These are phyloP conservation scores for Myzus persicae DNA, from an alignment of 1,140 invertebrate genomes.

Conservation along the genomic window DNA sequence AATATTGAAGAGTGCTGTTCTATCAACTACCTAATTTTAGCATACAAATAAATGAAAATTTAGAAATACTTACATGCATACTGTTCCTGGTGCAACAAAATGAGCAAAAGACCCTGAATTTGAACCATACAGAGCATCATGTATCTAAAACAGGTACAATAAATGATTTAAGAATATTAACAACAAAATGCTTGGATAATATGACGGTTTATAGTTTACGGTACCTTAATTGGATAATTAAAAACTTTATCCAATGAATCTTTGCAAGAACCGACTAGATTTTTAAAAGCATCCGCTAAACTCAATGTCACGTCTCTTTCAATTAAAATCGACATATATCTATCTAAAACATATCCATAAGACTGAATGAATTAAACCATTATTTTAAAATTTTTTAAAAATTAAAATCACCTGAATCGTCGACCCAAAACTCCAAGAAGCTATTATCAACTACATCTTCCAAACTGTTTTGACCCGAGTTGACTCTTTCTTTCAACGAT, in stretches of 20 bases:
- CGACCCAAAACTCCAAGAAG: constrained; percentile 59
- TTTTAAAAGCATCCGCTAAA: constrained; percentile 47
- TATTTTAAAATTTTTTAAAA: background rate
- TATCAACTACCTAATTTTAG: background rate
- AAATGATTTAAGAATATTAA: background rate
- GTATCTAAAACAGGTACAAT: constrained; percentile 63
- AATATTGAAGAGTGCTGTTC: background rate
- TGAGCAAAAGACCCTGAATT: constrained; percentile 87
- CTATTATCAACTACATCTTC: constrained; percentile 44
- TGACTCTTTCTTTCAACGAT: constrained; percentile 59
- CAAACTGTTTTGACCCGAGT: constrained; percentile 20
- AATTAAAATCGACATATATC: constrained; percentile 58
- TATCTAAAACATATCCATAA: constrained; percentile 58
- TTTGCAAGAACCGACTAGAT: constrained; percentile 51
- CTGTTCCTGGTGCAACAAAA: constrained; percentile 92
- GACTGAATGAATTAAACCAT: background rate
- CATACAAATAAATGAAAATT: background rate
- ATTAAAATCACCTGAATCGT: constrained; percentile 60
- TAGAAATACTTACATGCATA: constrained; percentile 77
- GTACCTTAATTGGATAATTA: constrained; percentile 51
- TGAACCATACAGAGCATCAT: constrained; percentile 85
- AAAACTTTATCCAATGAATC: constrained; percentile 52
- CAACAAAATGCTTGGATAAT: background rate
- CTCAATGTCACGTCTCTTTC: constrained; percentile 55
- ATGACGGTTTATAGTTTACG: background rate